Evolutionary conservation across 2,888 invertebrate genomes (phyloP).

Genomic region (Drosophila hawaiiensis): DNA sequence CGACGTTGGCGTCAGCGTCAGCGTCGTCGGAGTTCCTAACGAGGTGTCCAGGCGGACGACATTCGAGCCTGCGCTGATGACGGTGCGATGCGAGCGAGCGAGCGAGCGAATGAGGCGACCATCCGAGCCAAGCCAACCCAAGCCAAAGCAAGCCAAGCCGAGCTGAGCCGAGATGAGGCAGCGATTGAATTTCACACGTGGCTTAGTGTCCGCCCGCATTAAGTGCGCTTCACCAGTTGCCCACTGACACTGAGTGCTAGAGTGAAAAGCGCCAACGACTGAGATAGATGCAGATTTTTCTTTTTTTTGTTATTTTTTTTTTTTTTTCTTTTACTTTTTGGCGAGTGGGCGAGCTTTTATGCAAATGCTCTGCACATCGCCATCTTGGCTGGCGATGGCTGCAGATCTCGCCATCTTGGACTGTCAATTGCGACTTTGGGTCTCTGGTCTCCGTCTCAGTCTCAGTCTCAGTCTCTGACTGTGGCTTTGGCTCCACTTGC

Average conservation of each 20-base stretch:
- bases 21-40: conserved; percentile 58
- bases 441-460: conserved; percentile 15
- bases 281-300: conserved; percentile 18
- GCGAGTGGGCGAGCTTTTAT: conserved; percentile 69
- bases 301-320: not conserved
- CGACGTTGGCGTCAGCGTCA: conserved; percentile 11
- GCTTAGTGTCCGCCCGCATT: conserved; percentile 83
- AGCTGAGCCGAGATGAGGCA: conserved; percentile 22
- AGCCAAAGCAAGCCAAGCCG: not conserved
- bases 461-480: conserved; percentile 11
- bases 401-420: conserved; percentile 74
- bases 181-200: conserved; percentile 83
- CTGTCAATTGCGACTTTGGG: conserved; percentile 57
- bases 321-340: conserved; percentile 16
- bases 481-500: conserved; percentile 38
- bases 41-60: conserved; percentile 78
- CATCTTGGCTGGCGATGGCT: conserved; percentile 72
- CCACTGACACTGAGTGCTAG: conserved; percentile 5
- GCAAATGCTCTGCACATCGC: conserved; percentile 68
- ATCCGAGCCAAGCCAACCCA: conserved; percentile 4
- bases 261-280: conserved; percentile 8
- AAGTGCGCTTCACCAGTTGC: conserved; percentile 74
- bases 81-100: conserved; percentile 45
- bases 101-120: conserved; percentile 7
- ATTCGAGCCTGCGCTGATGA: conserved; percentile 50